phyloP scores from a whole-genome alignment of 2,797 vertebrate species.

The Ibycter americanus region DNA sequence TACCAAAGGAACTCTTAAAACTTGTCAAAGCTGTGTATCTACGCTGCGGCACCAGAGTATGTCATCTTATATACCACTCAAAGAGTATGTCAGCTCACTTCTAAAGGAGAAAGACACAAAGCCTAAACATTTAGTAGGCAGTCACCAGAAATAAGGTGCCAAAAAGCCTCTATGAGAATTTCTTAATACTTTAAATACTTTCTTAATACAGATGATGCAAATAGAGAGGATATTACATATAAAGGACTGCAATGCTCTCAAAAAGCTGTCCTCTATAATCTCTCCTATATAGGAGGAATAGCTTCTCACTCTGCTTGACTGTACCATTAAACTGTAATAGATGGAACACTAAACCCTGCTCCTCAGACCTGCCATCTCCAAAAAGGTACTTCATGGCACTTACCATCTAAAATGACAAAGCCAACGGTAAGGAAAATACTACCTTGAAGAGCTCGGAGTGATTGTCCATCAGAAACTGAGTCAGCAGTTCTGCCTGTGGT shows the following conservation, averaged over 20 bases:
- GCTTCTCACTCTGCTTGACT: neutral
- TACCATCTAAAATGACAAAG: neutral
- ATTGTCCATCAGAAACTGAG: slow-evolving; percentile 84
- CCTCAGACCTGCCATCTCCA: neutral
- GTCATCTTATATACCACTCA: neutral
- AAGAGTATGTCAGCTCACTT: neutral
- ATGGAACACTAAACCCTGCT: neutral
- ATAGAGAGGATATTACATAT: neutral
- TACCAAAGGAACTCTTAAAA: neutral
- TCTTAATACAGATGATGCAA: neutral
- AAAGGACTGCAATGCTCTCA: neutral
- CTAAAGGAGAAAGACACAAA: neutral
- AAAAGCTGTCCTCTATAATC: neutral
- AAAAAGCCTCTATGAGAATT: neutral
- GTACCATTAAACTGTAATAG: neutral
- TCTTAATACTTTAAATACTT: neutral
- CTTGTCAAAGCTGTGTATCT: neutral
- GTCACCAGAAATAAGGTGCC: neutral
- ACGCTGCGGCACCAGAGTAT: neutral
- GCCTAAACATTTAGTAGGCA: neutral
- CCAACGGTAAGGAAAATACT: neutral
- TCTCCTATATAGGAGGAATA: neutral
- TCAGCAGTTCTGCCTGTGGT: slow-evolving; percentile 76
- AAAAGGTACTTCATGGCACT: neutral
- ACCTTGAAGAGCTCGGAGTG: slow-evolving; percentile 84